Evolutionary conservation across 2,888 invertebrate genomes (phyloP), one percentile per base, ranked within the genome.

Genomic region (Buathra laborator): DNA sequence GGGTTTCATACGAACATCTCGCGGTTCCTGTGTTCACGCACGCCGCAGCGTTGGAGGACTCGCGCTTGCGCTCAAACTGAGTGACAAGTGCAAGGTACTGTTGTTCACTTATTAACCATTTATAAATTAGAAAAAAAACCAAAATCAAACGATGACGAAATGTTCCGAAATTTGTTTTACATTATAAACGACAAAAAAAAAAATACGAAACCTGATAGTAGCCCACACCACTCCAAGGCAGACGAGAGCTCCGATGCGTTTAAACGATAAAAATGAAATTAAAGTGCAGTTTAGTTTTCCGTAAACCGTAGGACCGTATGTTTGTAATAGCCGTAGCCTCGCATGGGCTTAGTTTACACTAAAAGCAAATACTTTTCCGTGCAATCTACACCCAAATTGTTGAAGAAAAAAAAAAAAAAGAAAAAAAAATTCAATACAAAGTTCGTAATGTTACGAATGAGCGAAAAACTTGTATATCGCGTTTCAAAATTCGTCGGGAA

Each of bases 11-110:
- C 86, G 85, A 83, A 89, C 90, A 90, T 91, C 91, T 92, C 90
- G 91, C 91, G 92, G 92, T 91, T 94, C 94, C 95, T 95, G 95
- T 95, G 95, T 95, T 95, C 95, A 94, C 94, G 92, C 91, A 91
- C 91, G 91, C 88, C 92, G 93, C 93, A 92, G 92, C 94, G 94
- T 93, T 94, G 94, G 94, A 96, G 95, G 95, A 95, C 96, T 93
- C 95, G 96, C 95, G 96, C 96, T 96, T 95, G 96, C 96, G 94
- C 96, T 96, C 96, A 96, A 96, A 96, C 95, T 93, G 96, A 96
- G 96, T 95, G 96, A 95, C 96, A 95, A 96, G 96, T 96, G 96
- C 96, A 96, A 97, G 85, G 85, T 85, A 85, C 85, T 85, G 85
- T 83, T 62, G 62, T 71, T 85, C 85, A 85, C 82, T 85, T 85